Conservation (phyloP, 2,888 invertebrate genomes). For the Theretra japonica region DNA sequence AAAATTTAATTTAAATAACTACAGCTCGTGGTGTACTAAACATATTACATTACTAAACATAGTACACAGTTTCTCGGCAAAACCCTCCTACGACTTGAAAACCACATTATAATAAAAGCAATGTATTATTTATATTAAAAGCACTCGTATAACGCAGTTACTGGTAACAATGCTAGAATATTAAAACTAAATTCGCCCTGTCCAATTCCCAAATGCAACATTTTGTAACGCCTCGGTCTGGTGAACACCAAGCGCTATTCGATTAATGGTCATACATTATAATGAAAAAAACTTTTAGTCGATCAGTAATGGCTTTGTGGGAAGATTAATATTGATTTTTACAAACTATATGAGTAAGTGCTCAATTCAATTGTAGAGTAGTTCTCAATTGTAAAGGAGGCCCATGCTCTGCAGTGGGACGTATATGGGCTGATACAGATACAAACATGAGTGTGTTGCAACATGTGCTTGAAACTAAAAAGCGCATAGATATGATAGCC, state of each 20-base stretch:
- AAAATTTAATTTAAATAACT: too few species aligned
- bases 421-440: too few species aligned
- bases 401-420: too few species aligned
- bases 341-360: not conserved
- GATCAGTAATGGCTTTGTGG: not conserved
- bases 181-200: constrained; percentile 30
- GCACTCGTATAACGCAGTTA: constrained; percentile 32
- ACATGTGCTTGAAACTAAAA: too few species aligned
- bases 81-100: not conserved
- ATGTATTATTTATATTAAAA: not conserved
- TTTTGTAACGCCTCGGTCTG: constrained; percentile 29
- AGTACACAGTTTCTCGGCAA: not conserved
- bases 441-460: too few species aligned
- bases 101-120: not conserved
- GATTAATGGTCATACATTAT: constrained; percentile 4
- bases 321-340: not conserved
- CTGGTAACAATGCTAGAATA: constrained; percentile 32
- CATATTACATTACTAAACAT: too few species aligned
- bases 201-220: constrained; percentile 31
- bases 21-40: too few species aligned
- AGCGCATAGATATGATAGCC: too few species aligned
- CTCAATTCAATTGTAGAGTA: too few species aligned
- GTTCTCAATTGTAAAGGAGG: too few species aligned
- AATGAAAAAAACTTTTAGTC: constrained; percentile 14
- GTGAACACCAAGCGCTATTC: constrained; percentile 13